These are phyloP conservation scores for Microcebus ravelobensis DNA, from an alignment of 2,113 vertebrate genomes.

Conservation along the genomic window DNA sequence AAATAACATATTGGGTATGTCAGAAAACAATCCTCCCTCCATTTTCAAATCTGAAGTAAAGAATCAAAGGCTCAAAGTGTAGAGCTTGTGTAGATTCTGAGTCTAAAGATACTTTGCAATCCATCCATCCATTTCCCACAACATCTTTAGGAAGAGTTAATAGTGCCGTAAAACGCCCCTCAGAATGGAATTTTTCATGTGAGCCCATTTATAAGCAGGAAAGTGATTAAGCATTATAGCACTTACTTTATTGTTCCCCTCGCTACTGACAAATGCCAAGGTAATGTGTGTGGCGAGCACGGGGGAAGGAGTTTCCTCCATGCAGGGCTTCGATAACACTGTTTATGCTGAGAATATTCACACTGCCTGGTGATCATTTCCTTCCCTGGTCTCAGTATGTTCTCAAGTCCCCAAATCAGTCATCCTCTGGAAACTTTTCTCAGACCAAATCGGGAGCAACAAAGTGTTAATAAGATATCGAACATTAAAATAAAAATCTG, in stretches of 20 bases:
- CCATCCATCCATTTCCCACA: neutral
- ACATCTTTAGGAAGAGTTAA: neutral
- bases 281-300: neutral
- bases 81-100: neutral
- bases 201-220: slow-evolving; percentile 38
- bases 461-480: slow-evolving; percentile 29
- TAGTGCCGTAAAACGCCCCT: neutral
- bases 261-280: slow-evolving; percentile 8
- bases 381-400: neutral
- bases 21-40: neutral
- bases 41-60: neutral
- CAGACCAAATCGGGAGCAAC: slow-evolving; percentile 29
- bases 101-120: neutral
- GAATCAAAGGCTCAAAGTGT: neutral
- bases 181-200: neutral
- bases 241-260: slow-evolving; percentile 11
- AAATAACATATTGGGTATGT: neutral
- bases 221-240: slow-evolving; percentile 57
- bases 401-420: neutral
- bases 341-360: neutral
- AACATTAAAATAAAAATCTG: neutral
- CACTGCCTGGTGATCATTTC: neutral
- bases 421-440: slow-evolving; percentile 36
- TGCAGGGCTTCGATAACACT: neutral
- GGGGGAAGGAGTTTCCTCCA: neutral